Evolutionary conservation across 2,888 invertebrate genomes (phyloP).

Genomic region (Adineta ricciae): DNA sequence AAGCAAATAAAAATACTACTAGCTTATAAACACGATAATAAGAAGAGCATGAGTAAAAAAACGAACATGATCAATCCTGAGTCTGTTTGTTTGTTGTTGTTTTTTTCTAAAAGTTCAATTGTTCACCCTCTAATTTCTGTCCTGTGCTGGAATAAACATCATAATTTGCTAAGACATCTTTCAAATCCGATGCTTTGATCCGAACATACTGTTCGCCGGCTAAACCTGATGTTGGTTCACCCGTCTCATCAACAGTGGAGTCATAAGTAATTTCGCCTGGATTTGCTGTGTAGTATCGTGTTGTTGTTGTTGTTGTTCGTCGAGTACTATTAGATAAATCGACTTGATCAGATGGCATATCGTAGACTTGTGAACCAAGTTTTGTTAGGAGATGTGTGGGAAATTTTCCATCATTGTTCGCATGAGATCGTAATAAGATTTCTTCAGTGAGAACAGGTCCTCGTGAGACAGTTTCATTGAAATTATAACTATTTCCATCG

Average conservation of each 20-base stretch:
- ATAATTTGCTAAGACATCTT: neutral
- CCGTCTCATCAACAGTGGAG: neutral
- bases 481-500: neutral
- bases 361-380: slow-evolving; percentile 14
- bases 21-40: neutral
- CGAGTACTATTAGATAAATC: neutral
- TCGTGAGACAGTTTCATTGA: neutral
- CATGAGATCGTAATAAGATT: neutral
- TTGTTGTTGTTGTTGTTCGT: neutral
- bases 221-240: neutral
- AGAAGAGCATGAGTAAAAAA: neutral
- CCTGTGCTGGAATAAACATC: neutral
- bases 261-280: neutral
- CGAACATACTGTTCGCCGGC: neutral
- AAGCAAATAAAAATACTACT: neutral
- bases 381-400: slow-evolving; percentile 11
- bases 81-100: neutral
- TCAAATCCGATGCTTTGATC: neutral
- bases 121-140: neutral
- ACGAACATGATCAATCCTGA: neutral
- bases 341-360: neutral
- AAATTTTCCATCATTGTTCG: slow-evolving; percentile 1
- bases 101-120: neutral
- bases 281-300: neutral
- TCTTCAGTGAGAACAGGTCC: neutral